Conservation (phyloP, 2,888 invertebrate species). For the Cistogaster globosa region DNA sequence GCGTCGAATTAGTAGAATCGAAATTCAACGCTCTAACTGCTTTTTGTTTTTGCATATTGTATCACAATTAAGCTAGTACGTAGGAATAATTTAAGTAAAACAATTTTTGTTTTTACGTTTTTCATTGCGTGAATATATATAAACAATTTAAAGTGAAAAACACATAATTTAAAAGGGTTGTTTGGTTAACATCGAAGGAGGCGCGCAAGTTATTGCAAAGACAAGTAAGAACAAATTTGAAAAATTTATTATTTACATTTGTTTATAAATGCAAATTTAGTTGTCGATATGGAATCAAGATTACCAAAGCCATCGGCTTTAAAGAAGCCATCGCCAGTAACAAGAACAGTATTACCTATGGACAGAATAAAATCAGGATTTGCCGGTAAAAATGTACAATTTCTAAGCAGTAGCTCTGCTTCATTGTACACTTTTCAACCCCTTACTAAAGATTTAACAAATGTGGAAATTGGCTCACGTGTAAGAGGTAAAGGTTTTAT, state of each 20-base stretch:
- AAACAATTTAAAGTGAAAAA: background rate
- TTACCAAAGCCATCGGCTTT: slow-evolving; percentile 82
- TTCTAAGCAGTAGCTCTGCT: slow-evolving; percentile 28
- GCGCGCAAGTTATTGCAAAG: background rate
- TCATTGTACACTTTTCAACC: slow-evolving; percentile 67
- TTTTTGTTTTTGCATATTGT: slow-evolving; percentile 49
- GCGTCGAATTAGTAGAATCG: slow-evolving; percentile 71
- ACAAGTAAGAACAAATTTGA: background rate
- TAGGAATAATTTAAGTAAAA: background rate
- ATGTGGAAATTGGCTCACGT: slow-evolving; percentile 61
- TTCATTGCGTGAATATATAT: background rate
- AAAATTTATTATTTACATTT: background rate
- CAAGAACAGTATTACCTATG: slow-evolving; percentile 78
- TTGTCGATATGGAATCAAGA: slow-evolving; percentile 83
- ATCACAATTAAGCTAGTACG: background rate
- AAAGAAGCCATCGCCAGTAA: slow-evolving; percentile 75
- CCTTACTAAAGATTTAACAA: slow-evolving; percentile 73
- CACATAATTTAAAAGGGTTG: background rate
- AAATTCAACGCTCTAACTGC: slow-evolving; percentile 65
- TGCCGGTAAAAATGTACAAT: slow-evolving; percentile 53
- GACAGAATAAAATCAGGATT: slow-evolving; percentile 78
- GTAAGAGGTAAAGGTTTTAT: slow-evolving; percentile 74
- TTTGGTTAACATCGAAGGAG: slow-evolving; percentile 32
- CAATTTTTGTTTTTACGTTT: background rate
- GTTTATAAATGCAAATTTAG: background rate